Evolutionary conservation across 2,888 invertebrate species (phyloP), one percentile per base, ranked within the genome.

Genomic region (Apodemia mormo): DNA sequence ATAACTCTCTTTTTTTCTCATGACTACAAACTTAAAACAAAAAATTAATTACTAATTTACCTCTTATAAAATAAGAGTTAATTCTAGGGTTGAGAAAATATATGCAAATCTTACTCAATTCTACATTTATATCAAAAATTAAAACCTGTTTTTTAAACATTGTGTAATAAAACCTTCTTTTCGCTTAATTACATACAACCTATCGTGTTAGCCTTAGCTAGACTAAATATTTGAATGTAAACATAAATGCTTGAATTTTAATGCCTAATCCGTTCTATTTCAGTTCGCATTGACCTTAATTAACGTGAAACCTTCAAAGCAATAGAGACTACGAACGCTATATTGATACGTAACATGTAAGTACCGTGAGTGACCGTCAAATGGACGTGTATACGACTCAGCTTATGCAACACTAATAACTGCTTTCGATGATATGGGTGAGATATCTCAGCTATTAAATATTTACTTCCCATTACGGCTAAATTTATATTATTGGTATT

Each of bases 351-450:
- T 67, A 64, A 70, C 66, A 33, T 52, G 49, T 45, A 49, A 33
- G 49, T 45, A 49, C 30, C 66, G 45, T 12, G 65, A n/a, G 30
- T 66, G 73, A 71, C 73, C 73, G 71, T 56, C 73, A 73, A 73
- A 71, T 64, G 58, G 58, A 65, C 70, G 65, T 49, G 12, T 14
- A 49, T 49, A 58, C 56, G 29, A 30, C 30, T 12, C 30, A 58
- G 29, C 30, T 58, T 58, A 58, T 12, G 30, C 10, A 58, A 58
- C 30, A 33, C 30, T 33, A 30, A 58, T 58, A 30, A 30, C 58
- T 58, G 10, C 58, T 8, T 4, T 58, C 29, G 56, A 56, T 29
- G 30, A 8, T 33, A 61, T 61, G 14, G 58, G 33, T 14, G 30
- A 30, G 33, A 30, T 33, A 61, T 14, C 10, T 61, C 14, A 61